These are phyloP conservation scores for Galeruca laticollis DNA, from an alignment of 2,888 invertebrate species.

Conservation along the genomic window DNA sequence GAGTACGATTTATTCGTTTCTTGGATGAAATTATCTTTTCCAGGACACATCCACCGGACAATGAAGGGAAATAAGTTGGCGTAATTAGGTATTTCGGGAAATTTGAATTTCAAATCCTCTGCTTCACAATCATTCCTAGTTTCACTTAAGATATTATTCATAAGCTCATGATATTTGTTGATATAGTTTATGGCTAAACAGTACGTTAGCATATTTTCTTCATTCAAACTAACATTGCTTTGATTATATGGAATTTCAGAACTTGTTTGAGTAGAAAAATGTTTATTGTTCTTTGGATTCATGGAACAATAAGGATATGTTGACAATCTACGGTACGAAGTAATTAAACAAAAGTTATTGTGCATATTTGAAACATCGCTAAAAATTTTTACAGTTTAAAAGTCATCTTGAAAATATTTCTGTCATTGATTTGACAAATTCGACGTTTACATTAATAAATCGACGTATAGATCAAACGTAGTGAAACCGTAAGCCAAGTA, in stretches of 20 bases:
- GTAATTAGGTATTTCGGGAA: constrained; percentile 48
- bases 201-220: constrained; percentile 34
- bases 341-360: constrained; percentile 9
- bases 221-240: constrained; percentile 31
- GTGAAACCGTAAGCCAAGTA: too few relatives aligned
- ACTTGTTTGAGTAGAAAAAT: constrained; percentile 25
- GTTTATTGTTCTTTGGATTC: constrained; percentile 13
- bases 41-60: too few relatives aligned
- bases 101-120: constrained; percentile 34
- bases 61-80: constrained; percentile 18
- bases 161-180: constrained; percentile 43
- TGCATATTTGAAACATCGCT: constrained; percentile 27
- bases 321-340: constrained; percentile 3
- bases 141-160: constrained; percentile 42
- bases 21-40: not conserved
- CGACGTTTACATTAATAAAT: not conserved
- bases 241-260: constrained; percentile 17
- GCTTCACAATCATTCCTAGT: constrained; percentile 16
- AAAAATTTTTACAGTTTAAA: constrained; percentile 11
- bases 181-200: constrained; percentile 42
- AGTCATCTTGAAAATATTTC: not conserved
- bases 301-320: constrained; percentile 17
- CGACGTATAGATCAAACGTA: not conserved
- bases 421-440: not conserved
- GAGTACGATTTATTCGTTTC: constrained; percentile 6